Evolutionary conservation across 2,797 vertebrate species (phyloP).

Genomic region (Chromis chromis): DNA sequence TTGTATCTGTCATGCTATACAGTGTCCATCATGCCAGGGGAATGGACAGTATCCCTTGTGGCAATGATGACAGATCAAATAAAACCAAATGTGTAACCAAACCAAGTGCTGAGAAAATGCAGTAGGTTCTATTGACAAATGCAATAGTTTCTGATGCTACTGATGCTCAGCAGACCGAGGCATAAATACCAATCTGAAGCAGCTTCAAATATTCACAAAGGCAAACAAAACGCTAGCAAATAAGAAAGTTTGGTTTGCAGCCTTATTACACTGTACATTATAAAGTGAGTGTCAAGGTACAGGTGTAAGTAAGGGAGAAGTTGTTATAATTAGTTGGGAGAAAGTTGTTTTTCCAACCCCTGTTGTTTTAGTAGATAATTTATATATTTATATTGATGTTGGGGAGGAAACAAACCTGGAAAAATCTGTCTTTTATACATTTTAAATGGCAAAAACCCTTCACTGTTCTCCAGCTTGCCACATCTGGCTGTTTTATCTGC

Average conservation of each 20-base stretch:
- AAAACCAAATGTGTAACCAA: conserved; percentile 70
- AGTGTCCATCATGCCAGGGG: conserved; percentile 90
- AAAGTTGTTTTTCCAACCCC: conserved; percentile 3
- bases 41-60: conserved; percentile 66
- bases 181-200: conserved; percentile 65
- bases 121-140: conserved; percentile 74
- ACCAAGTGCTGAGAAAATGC: conserved; percentile 83
- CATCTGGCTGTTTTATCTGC: conserved; percentile 61
- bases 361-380: neutral
- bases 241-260: conserved; percentile 2
- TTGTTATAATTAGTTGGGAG: neutral
- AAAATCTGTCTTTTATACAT: neutral
- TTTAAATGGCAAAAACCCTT: conserved; percentile 25
- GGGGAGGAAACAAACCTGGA: neutral
- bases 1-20: conserved; percentile 88
- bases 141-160: conserved; percentile 70
- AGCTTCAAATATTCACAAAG: conserved; percentile 56
- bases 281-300: neutral
- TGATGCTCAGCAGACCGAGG: conserved; percentile 74
- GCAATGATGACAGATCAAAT: conserved; percentile 79
- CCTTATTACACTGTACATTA: conserved; percentile 1
- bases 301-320: neutral
- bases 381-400: neutral
- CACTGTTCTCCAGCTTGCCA: conserved; percentile 16
- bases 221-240: neutral